phyloP scores from a whole-genome alignment of 1,140 invertebrate species.

The Aradophagus sp. region DNA sequence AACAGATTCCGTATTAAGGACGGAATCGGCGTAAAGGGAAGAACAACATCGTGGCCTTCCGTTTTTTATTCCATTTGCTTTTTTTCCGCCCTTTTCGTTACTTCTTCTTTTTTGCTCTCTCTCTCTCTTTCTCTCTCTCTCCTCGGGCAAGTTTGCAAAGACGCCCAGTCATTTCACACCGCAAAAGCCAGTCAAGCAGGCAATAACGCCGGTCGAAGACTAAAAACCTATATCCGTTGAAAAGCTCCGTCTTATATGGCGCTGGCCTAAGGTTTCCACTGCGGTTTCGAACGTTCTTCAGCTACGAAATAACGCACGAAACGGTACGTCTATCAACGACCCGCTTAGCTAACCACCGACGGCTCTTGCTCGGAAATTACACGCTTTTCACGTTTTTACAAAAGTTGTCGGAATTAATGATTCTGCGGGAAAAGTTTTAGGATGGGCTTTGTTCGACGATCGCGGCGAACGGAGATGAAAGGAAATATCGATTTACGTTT shows the following conservation, averaged over 20 bases:
- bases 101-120: too few relatives aligned
- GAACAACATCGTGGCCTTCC: constrained; percentile 29
- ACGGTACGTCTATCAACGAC: constrained; percentile 17
- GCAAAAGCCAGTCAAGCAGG: constrained; percentile 43
- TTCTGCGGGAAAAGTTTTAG: too few relatives aligned
- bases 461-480: too few relatives aligned
- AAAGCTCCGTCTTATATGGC: constrained; percentile 56
- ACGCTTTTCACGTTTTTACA: too few relatives aligned
- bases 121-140: too few relatives aligned
- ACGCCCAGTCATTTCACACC: constrained; percentile 40
- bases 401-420: too few relatives aligned
- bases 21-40: too few relatives aligned
- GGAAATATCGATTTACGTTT: too few relatives aligned
- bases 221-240: constrained; percentile 58
- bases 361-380: too few relatives aligned
- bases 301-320: constrained; percentile 36
- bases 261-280: constrained; percentile 52
- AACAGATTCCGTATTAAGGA: too few relatives aligned
- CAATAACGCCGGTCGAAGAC: constrained; percentile 32
- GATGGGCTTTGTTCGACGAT: too few relatives aligned
- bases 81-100: constrained; percentile 6
- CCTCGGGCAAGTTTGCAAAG: constrained; percentile 24
- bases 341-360: too few relatives aligned
- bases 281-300: constrained; percentile 59
- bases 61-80: constrained; percentile 6